Evolutionary conservation across 2,113 vertebrate genomes (phyloP).

Genomic region (Stigmatopora nigra): DNA sequence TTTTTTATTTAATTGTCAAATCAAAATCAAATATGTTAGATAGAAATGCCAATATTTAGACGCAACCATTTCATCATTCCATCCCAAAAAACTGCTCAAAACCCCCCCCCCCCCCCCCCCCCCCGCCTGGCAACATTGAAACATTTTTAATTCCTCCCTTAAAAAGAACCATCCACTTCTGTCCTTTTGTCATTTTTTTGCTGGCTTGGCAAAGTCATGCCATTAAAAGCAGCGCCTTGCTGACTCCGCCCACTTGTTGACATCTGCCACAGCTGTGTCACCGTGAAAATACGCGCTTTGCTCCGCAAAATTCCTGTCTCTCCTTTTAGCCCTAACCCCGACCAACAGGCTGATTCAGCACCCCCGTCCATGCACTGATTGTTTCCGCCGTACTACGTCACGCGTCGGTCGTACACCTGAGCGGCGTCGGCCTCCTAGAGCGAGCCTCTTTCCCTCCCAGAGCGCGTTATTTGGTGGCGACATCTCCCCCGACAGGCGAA

Average conservation of each 20-base stretch:
- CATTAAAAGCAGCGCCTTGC: background rate
- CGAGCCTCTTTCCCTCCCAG: slow-evolving; percentile 16
- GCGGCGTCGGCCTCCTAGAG: slow-evolving; percentile 19
- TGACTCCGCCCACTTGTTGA: slow-evolving; percentile 26
- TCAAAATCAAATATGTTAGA: no score
- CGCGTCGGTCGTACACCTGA: slow-evolving; percentile 18
- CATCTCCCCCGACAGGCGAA: background rate
- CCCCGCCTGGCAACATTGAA: background rate
- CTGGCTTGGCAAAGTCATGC: background rate
- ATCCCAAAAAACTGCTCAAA: no score
- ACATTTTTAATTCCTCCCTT: background rate
- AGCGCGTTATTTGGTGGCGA: slow-evolving; percentile 29
- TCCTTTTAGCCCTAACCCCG: slow-evolving; percentile 31
- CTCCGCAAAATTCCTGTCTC: slow-evolving; percentile 44
- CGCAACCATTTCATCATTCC: no score
- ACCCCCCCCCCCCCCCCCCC: no score
- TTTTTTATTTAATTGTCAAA: background rate
- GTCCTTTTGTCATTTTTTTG: background rate
- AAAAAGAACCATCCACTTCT: background rate
- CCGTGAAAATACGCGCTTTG: slow-evolving; percentile 43
- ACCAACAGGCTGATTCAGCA: slow-evolving; percentile 22
- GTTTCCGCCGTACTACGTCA: slow-evolving; percentile 29
- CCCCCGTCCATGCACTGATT: slow-evolving; percentile 50
- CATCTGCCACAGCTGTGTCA: slow-evolving; percentile 47
- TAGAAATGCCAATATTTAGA: no score